These are phyloP conservation scores for Morelia viridis DNA, from an alignment of 2,797 vertebrate species.

Conservation along the genomic window DNA sequence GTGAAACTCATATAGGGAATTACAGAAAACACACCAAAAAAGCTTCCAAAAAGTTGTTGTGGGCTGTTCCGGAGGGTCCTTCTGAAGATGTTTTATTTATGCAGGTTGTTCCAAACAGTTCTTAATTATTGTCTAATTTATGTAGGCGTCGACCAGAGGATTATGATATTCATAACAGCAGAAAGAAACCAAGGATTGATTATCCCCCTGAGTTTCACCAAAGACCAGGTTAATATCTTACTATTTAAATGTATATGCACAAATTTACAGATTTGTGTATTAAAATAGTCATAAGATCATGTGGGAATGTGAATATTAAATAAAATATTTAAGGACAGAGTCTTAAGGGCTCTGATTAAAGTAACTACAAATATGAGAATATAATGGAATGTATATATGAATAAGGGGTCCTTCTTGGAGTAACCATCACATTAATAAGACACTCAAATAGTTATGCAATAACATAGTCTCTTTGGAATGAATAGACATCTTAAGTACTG, in stretches of 20 bases:
- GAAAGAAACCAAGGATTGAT: slow-evolving; percentile 96
- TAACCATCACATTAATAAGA: too few species aligned
- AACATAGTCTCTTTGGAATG: not conserved
- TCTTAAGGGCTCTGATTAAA: not conserved
- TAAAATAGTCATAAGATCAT: slow-evolving; percentile 21
- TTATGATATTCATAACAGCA: slow-evolving; percentile 96
- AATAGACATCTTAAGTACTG: not conserved
- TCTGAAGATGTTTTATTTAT: slow-evolving; percentile 54
- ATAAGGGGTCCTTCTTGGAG: not conserved
- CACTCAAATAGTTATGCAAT: not conserved
- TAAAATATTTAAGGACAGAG: slow-evolving; percentile 5
- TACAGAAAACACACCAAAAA: slow-evolving; percentile 15
- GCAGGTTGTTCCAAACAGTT: slow-evolving; percentile 68
- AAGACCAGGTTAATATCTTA: slow-evolving; percentile 94
- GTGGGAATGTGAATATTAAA: not conserved
- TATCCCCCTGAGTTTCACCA: slow-evolving; percentile 95
- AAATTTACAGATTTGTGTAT: slow-evolving; percentile 49
- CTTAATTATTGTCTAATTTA: slow-evolving; percentile 91
- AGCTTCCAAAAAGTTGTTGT: slow-evolving; percentile 27
- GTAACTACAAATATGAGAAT: not conserved
- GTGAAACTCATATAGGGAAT: slow-evolving; percentile 25
- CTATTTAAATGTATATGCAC: slow-evolving; percentile 68
- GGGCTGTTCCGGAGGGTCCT: slow-evolving; percentile 35
- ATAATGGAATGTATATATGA: not conserved
- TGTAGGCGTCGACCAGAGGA: slow-evolving; percentile 98